These are phyloP conservation scores for Torymus tubicola DNA, from an alignment of 2,888 invertebrate species.

Conservation along the genomic window DNA sequence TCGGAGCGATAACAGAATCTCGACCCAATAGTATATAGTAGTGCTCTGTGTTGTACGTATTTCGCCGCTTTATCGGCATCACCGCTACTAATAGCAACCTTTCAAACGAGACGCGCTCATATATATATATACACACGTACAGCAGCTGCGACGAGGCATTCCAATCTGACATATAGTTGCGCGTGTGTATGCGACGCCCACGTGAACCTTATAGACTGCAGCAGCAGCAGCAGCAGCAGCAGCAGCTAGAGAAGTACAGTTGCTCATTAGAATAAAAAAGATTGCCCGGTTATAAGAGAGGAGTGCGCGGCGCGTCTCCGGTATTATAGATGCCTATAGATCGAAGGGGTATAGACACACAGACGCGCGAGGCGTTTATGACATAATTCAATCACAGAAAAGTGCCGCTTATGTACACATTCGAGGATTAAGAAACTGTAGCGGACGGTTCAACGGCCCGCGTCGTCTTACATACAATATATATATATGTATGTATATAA, in stretches of 20 bases:
- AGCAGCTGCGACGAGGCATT: background rate
- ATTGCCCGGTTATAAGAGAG: slow-evolving; percentile 9
- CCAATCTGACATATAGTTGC: slow-evolving; percentile 33
- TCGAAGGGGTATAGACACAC: slow-evolving; percentile 10
- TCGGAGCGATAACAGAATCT: slow-evolving; percentile 39
- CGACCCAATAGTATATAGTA: slow-evolving; percentile 34
- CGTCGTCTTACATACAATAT: background rate
- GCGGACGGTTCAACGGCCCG: slow-evolving; percentile 17
- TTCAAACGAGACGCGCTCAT: background rate
- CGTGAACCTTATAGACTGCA: background rate
- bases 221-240: background rate
- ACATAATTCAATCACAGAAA: slow-evolving; percentile 46
- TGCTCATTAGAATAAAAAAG: slow-evolving; percentile 49
- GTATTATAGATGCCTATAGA: background rate
- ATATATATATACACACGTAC: too few species aligned
- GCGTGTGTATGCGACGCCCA: slow-evolving; percentile 2
- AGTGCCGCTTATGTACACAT: slow-evolving; percentile 9
- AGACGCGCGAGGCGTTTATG: slow-evolving; percentile 10
- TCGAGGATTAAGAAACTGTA: slow-evolving; percentile 5
- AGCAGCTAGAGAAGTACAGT: slow-evolving; percentile 33
- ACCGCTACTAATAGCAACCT: slow-evolving; percentile 20
- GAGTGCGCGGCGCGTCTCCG: background rate
- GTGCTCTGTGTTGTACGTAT: too few species aligned
- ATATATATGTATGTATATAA: too few species aligned
- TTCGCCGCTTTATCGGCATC: slow-evolving; percentile 21